phyloP scores from a whole-genome alignment of 2,113 vertebrate species.

The Paracanthobrama guichenoti region DNA sequence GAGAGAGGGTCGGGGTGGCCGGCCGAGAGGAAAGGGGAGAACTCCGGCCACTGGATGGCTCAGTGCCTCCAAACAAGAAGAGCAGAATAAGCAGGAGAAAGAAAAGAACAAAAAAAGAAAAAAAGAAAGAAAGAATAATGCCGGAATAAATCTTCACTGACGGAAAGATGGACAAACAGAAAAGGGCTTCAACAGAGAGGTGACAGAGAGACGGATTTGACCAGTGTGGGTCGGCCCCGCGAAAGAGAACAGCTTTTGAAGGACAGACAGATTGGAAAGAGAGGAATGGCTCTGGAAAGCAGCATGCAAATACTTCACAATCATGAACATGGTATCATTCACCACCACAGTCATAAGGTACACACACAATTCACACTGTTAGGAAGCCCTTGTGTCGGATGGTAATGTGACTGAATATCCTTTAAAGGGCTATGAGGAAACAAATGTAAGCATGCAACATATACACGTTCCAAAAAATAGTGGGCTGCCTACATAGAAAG shows the following conservation, averaged over 20 bases:
- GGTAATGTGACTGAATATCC: neutral
- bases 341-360: neutral
- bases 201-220: slow-evolving; percentile 40
- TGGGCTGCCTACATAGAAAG: neutral
- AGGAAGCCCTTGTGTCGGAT: neutral
- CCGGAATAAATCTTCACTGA: slow-evolving; percentile 47
- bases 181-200: slow-evolving; percentile 31
- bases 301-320: slow-evolving; percentile 41
- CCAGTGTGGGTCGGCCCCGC: neutral
- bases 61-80: slow-evolving; percentile 96
- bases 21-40: slow-evolving; percentile 96
- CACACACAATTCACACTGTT: neutral
- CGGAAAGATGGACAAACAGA: slow-evolving; percentile 52
- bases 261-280: neutral
- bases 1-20: slow-evolving; percentile 97
- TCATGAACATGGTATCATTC: slow-evolving; percentile 5
- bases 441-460: neutral
- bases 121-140: slow-evolving; percentile 49
- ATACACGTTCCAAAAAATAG: neutral
- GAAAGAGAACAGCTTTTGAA: neutral
- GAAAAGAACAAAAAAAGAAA: slow-evolving; percentile 62
- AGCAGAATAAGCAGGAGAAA: slow-evolving; percentile 65
- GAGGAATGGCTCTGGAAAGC: neutral
- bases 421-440: neutral
- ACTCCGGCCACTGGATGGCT: slow-evolving; percentile 96